Evolutionary conservation across 2,113 vertebrate species (phyloP), one percentile per base, ranked within the genome.

Genomic region (Calypte anna): DNA sequence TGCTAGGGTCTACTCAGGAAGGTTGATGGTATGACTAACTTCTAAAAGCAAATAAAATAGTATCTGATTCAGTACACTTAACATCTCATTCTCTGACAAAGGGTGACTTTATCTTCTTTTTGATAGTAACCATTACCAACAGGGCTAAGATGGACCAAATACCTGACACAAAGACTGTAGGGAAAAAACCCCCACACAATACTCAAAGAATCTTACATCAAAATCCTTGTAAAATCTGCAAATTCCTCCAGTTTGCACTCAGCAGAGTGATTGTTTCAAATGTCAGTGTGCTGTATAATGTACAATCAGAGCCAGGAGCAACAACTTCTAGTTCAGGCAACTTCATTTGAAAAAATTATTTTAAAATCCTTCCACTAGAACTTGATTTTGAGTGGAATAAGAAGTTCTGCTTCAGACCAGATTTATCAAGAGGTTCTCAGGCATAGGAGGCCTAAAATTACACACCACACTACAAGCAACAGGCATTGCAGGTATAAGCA

Each of bases 1-100:
- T 90, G 68, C 3, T 7, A 86, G 36, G 46, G 36, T 53, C 82
- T 85, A 55, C 20, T 70, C 61, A 63, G 78, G 40, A 95, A 90
- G 57, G 61, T 38, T 70, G 85, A 63, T 30, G 44, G 28, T 63
- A 92, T 51, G 54, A 91, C 67, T 74, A 72, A 86, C 79, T 93
- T 81, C 86, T 86, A 91, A 91, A 94, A 94, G 82, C 64, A 94
- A 90, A 85, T 77, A 88, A 86, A 93, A 58, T 20, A 88, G 57
- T 30, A 38, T 89, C 33, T 44, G 14, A 9, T 67, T 70, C 78
- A 68, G 59, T 83, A 77, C 40, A 88, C 31, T 91, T 86, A 88
- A 70, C 2, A 0, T 46, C 46, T 90, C 61, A 14, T 73, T 93
- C 79, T 91, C 90, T 67, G 68, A 94, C 64, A 81, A 82, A 90